Evolutionary conservation across 2,797 vertebrate species (phyloP).

Genomic region (Sebastes paucispinis): DNA sequence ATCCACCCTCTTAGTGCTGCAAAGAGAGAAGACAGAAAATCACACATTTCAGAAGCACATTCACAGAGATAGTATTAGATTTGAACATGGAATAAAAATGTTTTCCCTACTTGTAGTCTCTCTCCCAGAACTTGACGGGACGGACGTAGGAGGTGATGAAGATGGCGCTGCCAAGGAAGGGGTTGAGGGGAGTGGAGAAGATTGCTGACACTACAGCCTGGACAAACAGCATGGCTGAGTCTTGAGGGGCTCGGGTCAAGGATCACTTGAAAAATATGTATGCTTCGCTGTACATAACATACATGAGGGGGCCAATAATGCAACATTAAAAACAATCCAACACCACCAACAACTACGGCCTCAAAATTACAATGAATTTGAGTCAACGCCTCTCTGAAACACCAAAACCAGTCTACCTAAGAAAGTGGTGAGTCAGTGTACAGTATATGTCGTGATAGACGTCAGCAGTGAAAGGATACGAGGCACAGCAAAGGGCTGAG

Average conservation of each 20-base stretch:
- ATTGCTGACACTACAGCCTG: constrained; percentile 92
- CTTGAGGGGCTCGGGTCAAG: constrained; percentile 84
- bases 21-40: neutral
- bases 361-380: neutral
- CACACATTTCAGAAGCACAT: neutral
- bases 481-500: constrained; percentile 98
- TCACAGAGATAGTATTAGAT: neutral
- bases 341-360: neutral
- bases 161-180: constrained; percentile 97
- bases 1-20: constrained; percentile 95
- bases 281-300: neutral
- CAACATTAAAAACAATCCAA: neutral
- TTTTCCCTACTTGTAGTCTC: constrained; percentile 94
- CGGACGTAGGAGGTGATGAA: constrained; percentile 98
- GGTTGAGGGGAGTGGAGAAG: constrained; percentile 96
- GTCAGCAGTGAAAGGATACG: constrained; percentile 88
- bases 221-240: constrained; percentile 98
- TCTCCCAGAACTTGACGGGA: constrained; percentile 98
- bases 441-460: neutral
- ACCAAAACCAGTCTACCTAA: accelerated
- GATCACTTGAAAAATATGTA: constrained; percentile 36
- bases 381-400: neutral
- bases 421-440: neutral
- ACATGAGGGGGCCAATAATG: neutral
- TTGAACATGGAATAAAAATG: neutral